Conservation (phyloP, 1,140 invertebrate species). For the Neelides sp. region DNA sequence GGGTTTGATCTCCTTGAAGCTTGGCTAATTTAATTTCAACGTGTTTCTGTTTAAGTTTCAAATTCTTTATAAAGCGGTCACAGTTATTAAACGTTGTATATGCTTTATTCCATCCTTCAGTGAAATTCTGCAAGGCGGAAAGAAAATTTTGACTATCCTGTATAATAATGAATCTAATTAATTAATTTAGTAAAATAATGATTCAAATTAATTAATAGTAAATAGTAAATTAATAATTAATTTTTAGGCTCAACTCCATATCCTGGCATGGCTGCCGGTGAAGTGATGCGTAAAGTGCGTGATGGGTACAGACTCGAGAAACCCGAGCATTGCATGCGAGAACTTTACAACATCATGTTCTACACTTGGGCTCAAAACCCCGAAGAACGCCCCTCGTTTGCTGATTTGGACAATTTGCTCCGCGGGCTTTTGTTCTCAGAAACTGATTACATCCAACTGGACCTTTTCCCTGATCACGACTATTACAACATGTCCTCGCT, state of each 20-base stretch:
- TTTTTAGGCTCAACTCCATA: constrained; percentile 81
- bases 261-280: constrained; percentile 67
- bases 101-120: too few relatives aligned
- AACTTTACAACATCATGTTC: constrained; percentile 86
- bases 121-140: too few relatives aligned
- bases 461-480: constrained; percentile 81
- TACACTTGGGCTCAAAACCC: constrained; percentile 81
- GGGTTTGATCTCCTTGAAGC: too few relatives aligned
- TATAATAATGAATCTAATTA: too few relatives aligned
- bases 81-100: too few relatives aligned
- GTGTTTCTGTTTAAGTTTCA: too few relatives aligned
- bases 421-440: constrained; percentile 71
- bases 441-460: constrained; percentile 83
- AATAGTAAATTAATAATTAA: too few relatives aligned
- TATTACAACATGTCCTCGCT: constrained; percentile 82
- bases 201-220: too few relatives aligned
- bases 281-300: constrained; percentile 42
- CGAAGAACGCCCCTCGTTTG: constrained; percentile 59
- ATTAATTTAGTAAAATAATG: too few relatives aligned
- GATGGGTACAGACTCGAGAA: constrained; percentile 75
- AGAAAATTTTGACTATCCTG: too few relatives aligned
- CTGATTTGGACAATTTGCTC: constrained; percentile 60
- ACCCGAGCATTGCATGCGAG: constrained; percentile 72
- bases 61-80: too few relatives aligned
- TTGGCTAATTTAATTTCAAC: too few relatives aligned